Conservation (phyloP, 2,113 vertebrate genomes). For the Corydoras maculifer region DNA sequence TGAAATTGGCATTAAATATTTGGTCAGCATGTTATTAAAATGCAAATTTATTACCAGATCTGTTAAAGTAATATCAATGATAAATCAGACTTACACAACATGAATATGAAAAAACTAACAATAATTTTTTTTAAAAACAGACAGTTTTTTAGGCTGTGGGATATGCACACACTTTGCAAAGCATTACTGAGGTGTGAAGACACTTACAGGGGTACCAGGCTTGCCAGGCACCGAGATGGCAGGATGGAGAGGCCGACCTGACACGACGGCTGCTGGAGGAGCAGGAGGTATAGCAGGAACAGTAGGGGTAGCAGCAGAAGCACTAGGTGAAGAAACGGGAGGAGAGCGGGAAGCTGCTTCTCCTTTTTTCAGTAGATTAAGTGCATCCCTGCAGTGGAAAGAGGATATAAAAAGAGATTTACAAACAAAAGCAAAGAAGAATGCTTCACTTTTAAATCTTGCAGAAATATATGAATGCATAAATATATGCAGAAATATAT, state of each 20-base stretch:
- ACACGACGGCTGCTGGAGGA: conserved; percentile 28
- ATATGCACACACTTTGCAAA: too few species aligned
- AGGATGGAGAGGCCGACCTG: conserved; percentile 51
- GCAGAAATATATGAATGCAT: too few species aligned
- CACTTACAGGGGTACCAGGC: conserved; percentile 71
- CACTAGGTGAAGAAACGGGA: conserved; percentile 27
- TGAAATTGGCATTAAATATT: conserved; percentile 43
- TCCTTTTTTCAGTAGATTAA: conserved; percentile 74
- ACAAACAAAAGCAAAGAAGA: neutral
- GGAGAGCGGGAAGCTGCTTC: neutral
- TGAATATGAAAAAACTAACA: neutral
- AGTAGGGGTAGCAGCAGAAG: conserved; percentile 39
- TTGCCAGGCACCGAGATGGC: conserved; percentile 78
- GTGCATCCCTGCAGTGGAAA: conserved; percentile 72
- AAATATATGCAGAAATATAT: too few species aligned
- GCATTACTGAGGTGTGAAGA: neutral
- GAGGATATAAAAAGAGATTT: neutral
- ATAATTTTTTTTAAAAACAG: too few species aligned
- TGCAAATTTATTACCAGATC: too few species aligned
- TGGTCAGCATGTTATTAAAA: too few species aligned
- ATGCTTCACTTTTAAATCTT: too few species aligned
- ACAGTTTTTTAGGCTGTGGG: too few species aligned
- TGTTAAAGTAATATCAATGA: too few species aligned
- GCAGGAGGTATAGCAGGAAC: conserved; percentile 22
- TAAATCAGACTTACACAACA: neutral